These are phyloP conservation scores for Acronicta psi DNA, from an alignment of 2,888 invertebrate species.

Conservation along the genomic window DNA sequence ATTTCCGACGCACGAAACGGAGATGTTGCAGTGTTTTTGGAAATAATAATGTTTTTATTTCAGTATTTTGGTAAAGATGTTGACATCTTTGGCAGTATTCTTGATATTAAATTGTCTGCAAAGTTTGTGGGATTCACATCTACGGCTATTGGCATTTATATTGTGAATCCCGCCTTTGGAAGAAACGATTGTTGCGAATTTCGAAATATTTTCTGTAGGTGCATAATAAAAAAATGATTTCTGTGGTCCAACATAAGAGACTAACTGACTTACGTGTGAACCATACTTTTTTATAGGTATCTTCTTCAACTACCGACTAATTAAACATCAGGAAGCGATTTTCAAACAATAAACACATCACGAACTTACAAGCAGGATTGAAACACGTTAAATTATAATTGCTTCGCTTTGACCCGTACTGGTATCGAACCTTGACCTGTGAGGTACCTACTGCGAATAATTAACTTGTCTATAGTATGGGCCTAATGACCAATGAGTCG, in stretches of 20 bases:
- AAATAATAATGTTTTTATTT: background rate
- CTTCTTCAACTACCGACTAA: constrained; percentile 37
- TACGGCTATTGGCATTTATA: too few species aligned
- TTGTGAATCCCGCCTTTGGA: too few species aligned
- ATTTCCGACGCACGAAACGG: constrained; percentile 25
- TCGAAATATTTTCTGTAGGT: too few species aligned
- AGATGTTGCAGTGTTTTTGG: constrained; percentile 11
- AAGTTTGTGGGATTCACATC: too few species aligned
- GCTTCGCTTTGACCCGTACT: constrained; percentile 26
- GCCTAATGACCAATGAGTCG: constrained; percentile 36
- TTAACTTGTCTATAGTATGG: constrained; percentile 47
- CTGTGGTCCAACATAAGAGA: too few species aligned
- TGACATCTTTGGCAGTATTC: background rate
- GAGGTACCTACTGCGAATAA: constrained; percentile 29
- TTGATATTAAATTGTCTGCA: too few species aligned
- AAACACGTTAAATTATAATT: constrained; percentile 44
- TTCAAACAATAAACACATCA: constrained; percentile 50
- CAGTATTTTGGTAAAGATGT: constrained; percentile 1
- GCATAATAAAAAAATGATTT: too few species aligned
- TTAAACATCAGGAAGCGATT: constrained; percentile 50
- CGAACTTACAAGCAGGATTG: constrained; percentile 27
- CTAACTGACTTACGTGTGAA: too few species aligned
- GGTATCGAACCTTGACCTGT: constrained; percentile 55
- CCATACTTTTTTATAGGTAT: too few species aligned
- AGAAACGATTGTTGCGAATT: too few species aligned